phyloP scores from a whole-genome alignment of 2,888 invertebrate genomes.

The Hoplodrina ambigua region DNA sequence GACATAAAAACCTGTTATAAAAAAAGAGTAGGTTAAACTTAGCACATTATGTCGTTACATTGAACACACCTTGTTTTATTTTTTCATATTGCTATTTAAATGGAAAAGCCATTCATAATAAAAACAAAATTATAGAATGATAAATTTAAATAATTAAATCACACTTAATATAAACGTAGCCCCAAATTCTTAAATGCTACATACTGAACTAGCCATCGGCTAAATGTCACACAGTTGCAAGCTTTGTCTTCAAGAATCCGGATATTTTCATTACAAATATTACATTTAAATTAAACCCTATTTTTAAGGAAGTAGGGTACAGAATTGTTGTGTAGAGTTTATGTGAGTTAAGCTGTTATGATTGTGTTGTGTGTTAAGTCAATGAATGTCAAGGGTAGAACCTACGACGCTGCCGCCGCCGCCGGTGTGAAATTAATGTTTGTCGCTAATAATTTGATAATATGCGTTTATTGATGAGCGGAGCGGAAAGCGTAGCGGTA shows the following conservation, averaged over 20 bases:
- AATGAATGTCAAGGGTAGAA: constrained; percentile 83
- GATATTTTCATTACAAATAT: constrained; percentile 55
- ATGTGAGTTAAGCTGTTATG: constrained; percentile 57
- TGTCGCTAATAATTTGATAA: constrained; percentile 44
- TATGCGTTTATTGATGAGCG: constrained; percentile 24
- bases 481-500: constrained; percentile 17
- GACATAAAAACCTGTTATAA: not conserved
- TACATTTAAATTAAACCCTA: constrained; percentile 50
- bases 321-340: constrained; percentile 18
- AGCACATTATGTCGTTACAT: not conserved
- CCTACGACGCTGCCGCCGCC: constrained; percentile 53
- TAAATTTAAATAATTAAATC: constrained; percentile 48
- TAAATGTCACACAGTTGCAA: constrained; percentile 63
- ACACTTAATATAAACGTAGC: constrained; percentile 54
- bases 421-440: constrained; percentile 52
- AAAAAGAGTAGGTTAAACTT: not conserved
- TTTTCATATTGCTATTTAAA: not conserved
- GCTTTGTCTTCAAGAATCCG: constrained; percentile 66
- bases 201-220: constrained; percentile 41
- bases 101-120: not conserved
- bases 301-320: constrained; percentile 27
- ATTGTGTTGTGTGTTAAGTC: constrained; percentile 46
- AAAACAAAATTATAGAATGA: constrained; percentile 11
- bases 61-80: not conserved
- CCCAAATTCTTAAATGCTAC: constrained; percentile 62